Base-by-base conservation (phyloP, 2,797 vertebrate species). In the Sylvia borin region DNA sequence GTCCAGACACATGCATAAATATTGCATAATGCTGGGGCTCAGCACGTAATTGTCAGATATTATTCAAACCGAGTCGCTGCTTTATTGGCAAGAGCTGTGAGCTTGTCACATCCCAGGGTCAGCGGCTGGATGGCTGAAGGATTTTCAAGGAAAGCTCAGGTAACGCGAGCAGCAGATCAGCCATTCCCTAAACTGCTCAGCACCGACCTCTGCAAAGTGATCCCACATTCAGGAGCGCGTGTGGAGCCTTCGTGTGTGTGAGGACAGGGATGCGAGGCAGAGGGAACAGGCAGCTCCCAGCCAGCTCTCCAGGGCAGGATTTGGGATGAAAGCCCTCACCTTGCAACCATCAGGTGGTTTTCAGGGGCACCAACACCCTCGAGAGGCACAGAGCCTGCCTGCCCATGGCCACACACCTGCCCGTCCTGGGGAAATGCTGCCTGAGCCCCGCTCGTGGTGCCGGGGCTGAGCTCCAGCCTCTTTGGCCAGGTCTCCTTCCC, bases 1-100 rank as follows among this genome's bases (percentile, higher is more conserved):
- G 89, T 92, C 96, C 93, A 97, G 96, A 93, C 91, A n/a, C 89
- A 42, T 21, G 84, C 91, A 97, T 95, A 96, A 97, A 97, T 97
- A 97, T 95, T 95, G 92, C 91, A 95, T 92, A 95, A 94, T n/a
- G 68, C 81, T 20, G 53, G 58, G 66, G 62, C 90, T 96, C 96
- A 95, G 94, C 90, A 85, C 83, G 47, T 96, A 96, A 97, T 97
- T 96, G 95, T 96, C 96, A 93, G 95, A 92, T 93, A 90, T 91
- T 95, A 96, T 95, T 97, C 95, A 94, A 88, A 86, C 62, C 55
- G 21, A 94, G 93, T 87, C 86, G n/a, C 62, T 45, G n/a, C 72
- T 72, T 85, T 77, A 82, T 77, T 85, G 95, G 90, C 91, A 57
- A 48, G 81, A 94, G 94, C 89, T 86, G 94, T 34, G 78, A 85